Percentiles rank a stretch among this genome's conserved stretches.
Conservation (phyloP, 2,888 invertebrate species). For the Gibbula magus region DNA sequence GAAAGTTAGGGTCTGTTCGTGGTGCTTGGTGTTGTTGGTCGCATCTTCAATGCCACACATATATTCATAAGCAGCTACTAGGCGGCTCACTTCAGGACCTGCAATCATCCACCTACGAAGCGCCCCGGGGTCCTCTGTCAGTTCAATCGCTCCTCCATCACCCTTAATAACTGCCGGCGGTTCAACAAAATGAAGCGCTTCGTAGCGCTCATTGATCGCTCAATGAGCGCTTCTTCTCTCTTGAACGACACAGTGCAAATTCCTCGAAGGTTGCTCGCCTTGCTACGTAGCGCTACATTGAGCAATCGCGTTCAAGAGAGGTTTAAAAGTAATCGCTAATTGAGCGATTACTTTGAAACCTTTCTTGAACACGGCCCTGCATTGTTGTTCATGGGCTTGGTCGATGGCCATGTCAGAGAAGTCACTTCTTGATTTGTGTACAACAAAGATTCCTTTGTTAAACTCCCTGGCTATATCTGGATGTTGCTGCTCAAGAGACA, state of each 20-base stretch:
- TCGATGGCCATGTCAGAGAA: not conserved
- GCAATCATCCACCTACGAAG: not conserved
- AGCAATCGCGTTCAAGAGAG: too few species aligned
- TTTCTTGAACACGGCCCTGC: too few species aligned
- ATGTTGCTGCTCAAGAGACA: not conserved
- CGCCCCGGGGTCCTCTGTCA: not conserved
- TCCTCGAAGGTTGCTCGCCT: too few species aligned
- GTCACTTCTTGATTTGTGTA: not conserved
- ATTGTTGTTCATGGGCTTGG: not conserved
- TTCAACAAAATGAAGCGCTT: too few species aligned
- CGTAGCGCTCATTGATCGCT: too few species aligned
- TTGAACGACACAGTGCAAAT: too few species aligned
- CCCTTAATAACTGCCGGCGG: too few species aligned
- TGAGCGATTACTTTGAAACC: too few species aligned
- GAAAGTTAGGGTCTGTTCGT: not conserved
- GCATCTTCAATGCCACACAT: not conserved
- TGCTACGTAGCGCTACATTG: too few species aligned
- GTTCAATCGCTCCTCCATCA: not conserved
- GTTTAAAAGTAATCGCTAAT: too few species aligned
- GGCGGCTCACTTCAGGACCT: not conserved
- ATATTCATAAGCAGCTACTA: not conserved
- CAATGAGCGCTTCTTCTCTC: too few species aligned
- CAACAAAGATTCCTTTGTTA: not conserved
- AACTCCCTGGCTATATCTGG: not conserved
- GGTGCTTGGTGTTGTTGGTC: not conserved